Evolutionary conservation across 2,797 vertebrate genomes (phyloP).

Genomic region (Aphelocoma californica): DNA sequence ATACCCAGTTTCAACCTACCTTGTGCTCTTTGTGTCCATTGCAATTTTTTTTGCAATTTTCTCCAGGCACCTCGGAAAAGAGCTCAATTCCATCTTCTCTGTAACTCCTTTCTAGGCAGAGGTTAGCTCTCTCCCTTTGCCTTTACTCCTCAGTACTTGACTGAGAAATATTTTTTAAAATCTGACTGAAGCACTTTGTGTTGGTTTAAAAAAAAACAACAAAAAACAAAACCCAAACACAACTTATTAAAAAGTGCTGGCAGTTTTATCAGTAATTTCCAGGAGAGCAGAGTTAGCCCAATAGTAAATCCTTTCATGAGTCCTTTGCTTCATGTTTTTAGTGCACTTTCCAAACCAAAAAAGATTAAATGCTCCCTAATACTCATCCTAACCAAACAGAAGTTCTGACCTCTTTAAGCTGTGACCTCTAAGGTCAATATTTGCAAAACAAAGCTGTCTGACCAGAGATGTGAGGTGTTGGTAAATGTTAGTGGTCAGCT

Average conservation of each 20-base stretch:
- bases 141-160: neutral
- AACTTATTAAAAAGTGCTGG: neutral
- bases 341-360: slow-evolving; percentile 19
- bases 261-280: slow-evolving; percentile 26
- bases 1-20: neutral
- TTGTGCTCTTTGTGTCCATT: neutral
- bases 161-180: neutral
- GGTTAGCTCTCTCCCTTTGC: neutral
- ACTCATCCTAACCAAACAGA: slow-evolving; percentile 45
- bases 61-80: neutral
- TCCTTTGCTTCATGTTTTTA: slow-evolving; percentile 27
- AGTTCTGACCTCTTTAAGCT: slow-evolving; percentile 29
- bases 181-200: neutral
- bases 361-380: slow-evolving; percentile 19
- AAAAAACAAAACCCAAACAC: neutral
- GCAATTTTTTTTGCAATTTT: neutral
- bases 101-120: neutral
- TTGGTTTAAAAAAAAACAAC: neutral
- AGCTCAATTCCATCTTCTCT: neutral
- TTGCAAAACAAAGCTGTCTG: slow-evolving; percentile 49
- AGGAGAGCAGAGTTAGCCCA: neutral
- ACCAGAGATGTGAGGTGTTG: slow-evolving; percentile 23
- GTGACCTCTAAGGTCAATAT: slow-evolving; percentile 40
- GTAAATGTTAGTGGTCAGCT: slow-evolving; percentile 9
- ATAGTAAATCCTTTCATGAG: slow-evolving; percentile 21